Conservation (phyloP, 2,113 vertebrate genomes). For the Brienomyrus brachyistius region DNA sequence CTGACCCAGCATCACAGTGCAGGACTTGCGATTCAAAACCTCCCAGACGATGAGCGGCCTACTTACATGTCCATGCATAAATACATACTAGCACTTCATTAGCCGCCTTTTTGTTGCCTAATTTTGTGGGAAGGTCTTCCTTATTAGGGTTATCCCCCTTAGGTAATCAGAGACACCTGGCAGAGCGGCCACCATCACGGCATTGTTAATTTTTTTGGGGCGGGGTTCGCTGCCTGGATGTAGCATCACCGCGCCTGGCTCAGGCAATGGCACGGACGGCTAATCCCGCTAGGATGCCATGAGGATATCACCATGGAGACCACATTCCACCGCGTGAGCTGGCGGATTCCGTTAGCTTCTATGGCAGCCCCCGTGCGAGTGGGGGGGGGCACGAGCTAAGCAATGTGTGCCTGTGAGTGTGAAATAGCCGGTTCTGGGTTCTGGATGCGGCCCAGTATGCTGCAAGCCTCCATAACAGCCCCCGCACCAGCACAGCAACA, state of each 20-base stretch:
- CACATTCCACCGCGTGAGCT: constrained; percentile 45
- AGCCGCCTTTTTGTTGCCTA: constrained; percentile 27
- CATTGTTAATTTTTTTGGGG: constrained; percentile 17
- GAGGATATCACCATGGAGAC: constrained; percentile 68
- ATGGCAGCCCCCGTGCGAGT: constrained; percentile 52
- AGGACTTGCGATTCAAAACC: neutral
- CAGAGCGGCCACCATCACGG: neutral
- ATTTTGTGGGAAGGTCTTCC: constrained; percentile 15
- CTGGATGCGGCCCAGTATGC: neutral
- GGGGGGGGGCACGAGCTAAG: constrained; percentile 12
- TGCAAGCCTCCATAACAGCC: neutral
- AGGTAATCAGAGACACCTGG: constrained; percentile 10
- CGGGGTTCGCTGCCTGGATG: constrained; percentile 33
- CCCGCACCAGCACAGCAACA: neutral
- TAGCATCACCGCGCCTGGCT: constrained; percentile 27
- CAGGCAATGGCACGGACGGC: constrained; percentile 46
- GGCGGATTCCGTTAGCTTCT: constrained; percentile 57
- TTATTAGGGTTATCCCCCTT: neutral
- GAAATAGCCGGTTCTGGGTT: neutral
- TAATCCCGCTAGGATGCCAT: constrained; percentile 44
- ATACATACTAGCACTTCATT: constrained; percentile 20
- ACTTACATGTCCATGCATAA: neutral
- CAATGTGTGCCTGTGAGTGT: neutral
- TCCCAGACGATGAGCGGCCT: neutral
- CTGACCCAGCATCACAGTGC: neutral